phyloP scores from a whole-genome alignment of 2,888 invertebrate species.

The Drosophila borborema region DNA sequence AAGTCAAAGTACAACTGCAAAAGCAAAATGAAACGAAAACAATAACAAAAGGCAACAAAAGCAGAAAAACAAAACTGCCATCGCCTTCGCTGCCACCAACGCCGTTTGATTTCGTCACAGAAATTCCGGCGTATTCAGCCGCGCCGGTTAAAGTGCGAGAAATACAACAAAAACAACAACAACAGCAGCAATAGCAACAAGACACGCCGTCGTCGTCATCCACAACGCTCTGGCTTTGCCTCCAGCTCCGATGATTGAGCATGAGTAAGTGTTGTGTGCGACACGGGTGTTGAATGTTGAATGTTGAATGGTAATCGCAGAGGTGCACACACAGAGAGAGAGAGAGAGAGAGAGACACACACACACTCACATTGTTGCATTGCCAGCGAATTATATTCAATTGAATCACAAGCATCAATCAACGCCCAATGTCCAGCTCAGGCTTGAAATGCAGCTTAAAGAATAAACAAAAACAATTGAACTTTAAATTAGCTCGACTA shows the following conservation, averaged over 20 bases:
- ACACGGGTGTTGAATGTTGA: slow-evolving; percentile 52
- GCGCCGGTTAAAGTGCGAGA: slow-evolving; percentile 62
- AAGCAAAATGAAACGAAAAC: background rate
- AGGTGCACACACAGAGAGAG: background rate
- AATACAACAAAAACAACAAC: slow-evolving; percentile 8
- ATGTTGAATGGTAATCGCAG: slow-evolving; percentile 35
- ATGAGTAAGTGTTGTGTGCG: slow-evolving; percentile 37
- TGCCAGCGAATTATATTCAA: slow-evolving; percentile 56
- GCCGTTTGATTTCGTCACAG: slow-evolving; percentile 75
- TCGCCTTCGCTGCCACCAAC: slow-evolving; percentile 24
- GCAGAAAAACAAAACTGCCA: slow-evolving; percentile 16
- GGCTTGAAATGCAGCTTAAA: slow-evolving; percentile 10
- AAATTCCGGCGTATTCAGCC: slow-evolving; percentile 67
- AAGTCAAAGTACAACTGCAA: slow-evolving; percentile 51
- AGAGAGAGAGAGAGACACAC: background rate
- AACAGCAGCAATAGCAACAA: background rate
- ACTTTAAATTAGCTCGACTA: background rate
- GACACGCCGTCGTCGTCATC: slow-evolving; percentile 10
- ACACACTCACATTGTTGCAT: background rate
- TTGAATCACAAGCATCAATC: slow-evolving; percentile 69
- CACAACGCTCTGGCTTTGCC: slow-evolving; percentile 22
- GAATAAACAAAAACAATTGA: slow-evolving; percentile 7
- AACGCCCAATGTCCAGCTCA: slow-evolving; percentile 33
- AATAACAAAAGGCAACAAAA: slow-evolving; percentile 1
- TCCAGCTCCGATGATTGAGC: slow-evolving; percentile 36